A percentile compares a stretch with the other conserved stretches of the same genome.
phyloP scores from a whole-genome alignment of 2,113 vertebrate species.

The Cyanistes caeruleus region DNA sequence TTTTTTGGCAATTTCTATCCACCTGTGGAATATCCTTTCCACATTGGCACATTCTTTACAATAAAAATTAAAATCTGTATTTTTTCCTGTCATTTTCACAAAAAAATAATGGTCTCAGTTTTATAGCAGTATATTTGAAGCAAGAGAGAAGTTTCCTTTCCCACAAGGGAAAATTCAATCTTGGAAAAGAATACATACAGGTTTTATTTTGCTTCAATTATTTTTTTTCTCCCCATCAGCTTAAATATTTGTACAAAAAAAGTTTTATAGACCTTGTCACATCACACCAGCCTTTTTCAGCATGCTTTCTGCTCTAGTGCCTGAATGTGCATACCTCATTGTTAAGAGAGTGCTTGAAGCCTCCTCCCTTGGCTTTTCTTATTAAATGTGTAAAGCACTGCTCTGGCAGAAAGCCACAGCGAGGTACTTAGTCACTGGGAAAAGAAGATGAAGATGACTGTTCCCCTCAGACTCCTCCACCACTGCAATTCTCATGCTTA shows the following conservation, averaged over 20 bases:
- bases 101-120: not conserved
- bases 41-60: not conserved
- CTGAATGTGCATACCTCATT: not conserved
- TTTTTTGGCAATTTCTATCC: not conserved
- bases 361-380: not conserved
- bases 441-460: not conserved
- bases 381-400: not conserved
- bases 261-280: not conserved
- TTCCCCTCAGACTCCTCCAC: not conserved
- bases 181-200: rapidly evolving
- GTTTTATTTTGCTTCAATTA: not conserved
- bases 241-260: not conserved
- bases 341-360: not conserved
- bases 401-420: not conserved
- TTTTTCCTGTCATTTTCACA: not conserved
- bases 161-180: not conserved
- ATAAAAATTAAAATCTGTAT: not conserved
- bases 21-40: not conserved
- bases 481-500: not conserved
- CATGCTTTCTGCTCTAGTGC: not conserved
- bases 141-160: not conserved
- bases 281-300: not conserved
- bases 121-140: not conserved
- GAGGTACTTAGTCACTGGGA: not conserved
- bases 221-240: not conserved